phyloP scores from a whole-genome alignment of 2,888 invertebrate species.

The Leucoma salicis region DNA sequence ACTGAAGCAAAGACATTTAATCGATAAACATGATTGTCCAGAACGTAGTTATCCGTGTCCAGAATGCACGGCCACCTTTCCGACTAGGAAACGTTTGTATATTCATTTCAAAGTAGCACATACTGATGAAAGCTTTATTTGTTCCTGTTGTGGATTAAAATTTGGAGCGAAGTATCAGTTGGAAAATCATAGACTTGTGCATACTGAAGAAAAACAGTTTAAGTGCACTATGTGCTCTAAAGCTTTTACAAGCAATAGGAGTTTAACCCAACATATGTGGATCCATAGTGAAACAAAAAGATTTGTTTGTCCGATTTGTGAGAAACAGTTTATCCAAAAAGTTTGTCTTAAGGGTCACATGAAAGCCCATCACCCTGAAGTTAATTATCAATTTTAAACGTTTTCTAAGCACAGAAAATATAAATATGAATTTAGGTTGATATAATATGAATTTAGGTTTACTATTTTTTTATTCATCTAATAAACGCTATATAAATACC shows the following conservation, averaged over 20 bases:
- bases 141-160: slow-evolving; percentile 57
- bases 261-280: slow-evolving; percentile 68
- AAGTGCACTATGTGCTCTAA: slow-evolving; percentile 73
- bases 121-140: slow-evolving; percentile 53
- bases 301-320: slow-evolving; percentile 57
- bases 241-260: slow-evolving; percentile 71
- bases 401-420: not conserved
- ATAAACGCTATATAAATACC: slow-evolving; percentile 3
- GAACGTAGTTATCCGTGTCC: slow-evolving; percentile 53
- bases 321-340: slow-evolving; percentile 67
- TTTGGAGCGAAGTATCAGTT: slow-evolving; percentile 49
- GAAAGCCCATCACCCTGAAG: slow-evolving; percentile 54
- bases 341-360: slow-evolving; percentile 61
- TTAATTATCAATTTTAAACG: slow-evolving; percentile 26
- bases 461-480: not conserved
- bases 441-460: too few species aligned
- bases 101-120: slow-evolving; percentile 57
- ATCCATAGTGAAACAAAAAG: slow-evolving; percentile 62
- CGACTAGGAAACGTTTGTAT: slow-evolving; percentile 54
- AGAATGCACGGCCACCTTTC: slow-evolving; percentile 52
- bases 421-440: too few species aligned
- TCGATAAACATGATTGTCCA: slow-evolving; percentile 46
- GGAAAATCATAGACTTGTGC: slow-evolving; percentile 68
- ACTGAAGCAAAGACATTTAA: slow-evolving; percentile 55
- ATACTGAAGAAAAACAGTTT: slow-evolving; percentile 72